A percentile compares a stretch with the other conserved stretches of the same genome.
Conservation (phyloP, 2,888 invertebrate species). For the Luffia ferchaultella region DNA sequence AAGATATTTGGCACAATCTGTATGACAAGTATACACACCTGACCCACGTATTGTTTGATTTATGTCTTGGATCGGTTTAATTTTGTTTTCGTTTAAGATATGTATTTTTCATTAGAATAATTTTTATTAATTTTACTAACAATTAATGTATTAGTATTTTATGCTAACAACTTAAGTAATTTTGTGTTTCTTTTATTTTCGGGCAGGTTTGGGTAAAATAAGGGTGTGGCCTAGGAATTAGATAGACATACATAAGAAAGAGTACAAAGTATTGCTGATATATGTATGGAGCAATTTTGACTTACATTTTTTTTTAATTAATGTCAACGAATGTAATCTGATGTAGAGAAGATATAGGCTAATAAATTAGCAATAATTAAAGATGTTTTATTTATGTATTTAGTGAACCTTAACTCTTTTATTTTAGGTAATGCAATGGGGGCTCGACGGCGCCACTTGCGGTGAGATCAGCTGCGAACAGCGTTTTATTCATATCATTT, state of each 20-base stretch:
- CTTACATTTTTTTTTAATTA: constrained; percentile 58
- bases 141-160: constrained; percentile 47
- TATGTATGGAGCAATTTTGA: constrained; percentile 45
- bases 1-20: too few relatives aligned
- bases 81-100: constrained; percentile 19
- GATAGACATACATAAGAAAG: constrained; percentile 61
- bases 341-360: constrained; percentile 54
- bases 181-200: constrained; percentile 39
- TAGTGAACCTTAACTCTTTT: too few relatives aligned
- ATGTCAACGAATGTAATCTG: constrained; percentile 69
- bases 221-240: constrained; percentile 67
- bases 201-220: constrained; percentile 67
- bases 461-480: too few relatives aligned
- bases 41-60: constrained; percentile 28
- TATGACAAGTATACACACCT: constrained; percentile 18
- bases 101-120: constrained; percentile 46
- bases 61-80: constrained; percentile 26
- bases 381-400: constrained; percentile 36
- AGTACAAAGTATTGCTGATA: constrained; percentile 58
- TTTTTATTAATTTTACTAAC: constrained; percentile 42
- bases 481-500: too few relatives aligned
- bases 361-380: constrained; percentile 68
- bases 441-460: too few relatives aligned
- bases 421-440: too few relatives aligned
- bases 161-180: constrained; percentile 33